These are phyloP conservation scores for Orthosia incerta DNA, from an alignment of 2,888 invertebrate genomes.

Conservation along the genomic window DNA sequence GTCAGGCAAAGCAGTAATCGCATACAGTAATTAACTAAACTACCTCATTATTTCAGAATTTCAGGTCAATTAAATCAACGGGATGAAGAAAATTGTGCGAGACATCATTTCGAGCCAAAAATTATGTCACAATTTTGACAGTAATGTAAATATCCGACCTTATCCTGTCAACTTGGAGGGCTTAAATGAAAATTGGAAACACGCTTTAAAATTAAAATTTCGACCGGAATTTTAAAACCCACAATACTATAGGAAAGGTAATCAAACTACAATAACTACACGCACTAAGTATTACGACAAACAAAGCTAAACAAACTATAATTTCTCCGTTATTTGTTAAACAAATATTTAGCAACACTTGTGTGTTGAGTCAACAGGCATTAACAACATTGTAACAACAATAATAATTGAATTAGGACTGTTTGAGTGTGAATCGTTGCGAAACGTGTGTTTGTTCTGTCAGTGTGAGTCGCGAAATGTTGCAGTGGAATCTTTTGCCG, in stretches of 20 bases:
- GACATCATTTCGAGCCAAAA: no score
- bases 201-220: no score
- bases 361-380: conserved; percentile 66
- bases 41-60: no score
- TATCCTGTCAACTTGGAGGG: no score
- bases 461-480: conserved; percentile 21
- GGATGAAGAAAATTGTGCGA: no score
- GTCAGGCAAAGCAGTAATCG: no score
- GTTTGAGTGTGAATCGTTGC: conserved; percentile 64
- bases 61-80: no score
- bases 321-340: conserved; percentile 71
- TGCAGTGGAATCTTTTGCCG: conserved; percentile 49
- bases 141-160: no score
- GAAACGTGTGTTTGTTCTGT: conserved; percentile 63
- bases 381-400: conserved; percentile 75
- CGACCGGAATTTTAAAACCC: not conserved
- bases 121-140: no score
- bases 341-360: conserved; percentile 70
- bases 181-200: no score
- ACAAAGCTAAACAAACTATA: conserved; percentile 61
- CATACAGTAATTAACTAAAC: no score
- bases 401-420: conserved; percentile 73
- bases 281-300: conserved; percentile 17
- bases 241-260: not conserved
- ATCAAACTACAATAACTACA: conserved; percentile 32